These are phyloP conservation scores for Muntiacus reevesi DNA, from an alignment of 2,113 vertebrate species.

Conservation along the genomic window DNA sequence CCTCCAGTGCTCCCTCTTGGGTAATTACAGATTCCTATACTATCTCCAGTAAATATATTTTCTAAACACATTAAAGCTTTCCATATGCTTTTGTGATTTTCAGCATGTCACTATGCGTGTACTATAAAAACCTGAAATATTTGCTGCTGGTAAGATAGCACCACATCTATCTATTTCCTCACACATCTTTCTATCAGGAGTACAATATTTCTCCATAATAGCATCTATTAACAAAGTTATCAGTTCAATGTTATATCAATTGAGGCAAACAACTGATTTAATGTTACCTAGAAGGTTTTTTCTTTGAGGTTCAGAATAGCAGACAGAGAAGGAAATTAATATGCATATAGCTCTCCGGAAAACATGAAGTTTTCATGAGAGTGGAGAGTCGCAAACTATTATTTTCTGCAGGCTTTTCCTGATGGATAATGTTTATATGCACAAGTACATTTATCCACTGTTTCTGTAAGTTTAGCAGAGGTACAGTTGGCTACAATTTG, in stretches of 20 bases:
- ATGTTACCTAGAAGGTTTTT: not conserved
- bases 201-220: not conserved
- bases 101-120: not conserved
- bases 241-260: not conserved
- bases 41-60: conserved; percentile 14
- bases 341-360: not conserved
- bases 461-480: not conserved
- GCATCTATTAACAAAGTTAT: not conserved
- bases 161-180: not conserved
- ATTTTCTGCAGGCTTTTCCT: not conserved
- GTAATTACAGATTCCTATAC: not conserved
- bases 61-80: not conserved
- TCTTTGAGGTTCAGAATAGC: not conserved
- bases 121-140: not conserved
- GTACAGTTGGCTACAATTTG: not conserved
- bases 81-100: conserved; percentile 33
- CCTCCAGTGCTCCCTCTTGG: not conserved
- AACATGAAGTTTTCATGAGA: not conserved
- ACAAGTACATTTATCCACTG: not conserved
- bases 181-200: not conserved
- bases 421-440: not conserved
- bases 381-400: not conserved
- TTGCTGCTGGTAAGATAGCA: not conserved
- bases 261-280: not conserved
- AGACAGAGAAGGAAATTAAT: not conserved